Evolutionary conservation across 2,113 vertebrate species (phyloP).

Genomic region (Porphyrio hochstetteri): DNA sequence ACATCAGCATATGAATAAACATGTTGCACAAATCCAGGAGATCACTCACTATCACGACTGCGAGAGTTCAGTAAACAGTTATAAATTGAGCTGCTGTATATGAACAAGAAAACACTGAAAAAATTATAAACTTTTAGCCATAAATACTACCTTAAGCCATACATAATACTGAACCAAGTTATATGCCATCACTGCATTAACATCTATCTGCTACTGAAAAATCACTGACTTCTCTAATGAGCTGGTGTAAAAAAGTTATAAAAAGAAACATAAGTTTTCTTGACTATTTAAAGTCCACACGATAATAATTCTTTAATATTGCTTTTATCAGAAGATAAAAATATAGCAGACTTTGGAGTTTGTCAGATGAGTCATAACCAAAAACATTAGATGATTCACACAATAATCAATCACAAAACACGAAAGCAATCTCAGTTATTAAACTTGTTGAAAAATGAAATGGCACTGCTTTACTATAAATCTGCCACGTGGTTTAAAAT

Average conservation of each 20-base stretch:
- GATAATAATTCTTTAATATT: slow-evolving; percentile 24
- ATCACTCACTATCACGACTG: neutral
- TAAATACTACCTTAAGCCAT: neutral
- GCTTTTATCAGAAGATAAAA: slow-evolving; percentile 36
- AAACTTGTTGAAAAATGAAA: slow-evolving; percentile 47
- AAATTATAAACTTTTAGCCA: neutral
- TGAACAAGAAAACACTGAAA: neutral
- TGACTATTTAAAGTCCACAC: neutral
- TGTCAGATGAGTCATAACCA: slow-evolving; percentile 64
- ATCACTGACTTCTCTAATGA: neutral
- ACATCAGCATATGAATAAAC: neutral
- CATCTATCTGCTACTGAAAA: neutral
- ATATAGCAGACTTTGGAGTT: slow-evolving; percentile 23
- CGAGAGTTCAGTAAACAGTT: neutral
- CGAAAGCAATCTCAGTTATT: slow-evolving; percentile 26
- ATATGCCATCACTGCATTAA: neutral
- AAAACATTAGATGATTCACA: slow-evolving; percentile 56
- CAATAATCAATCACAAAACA: slow-evolving; percentile 65
- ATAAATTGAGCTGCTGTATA: neutral
- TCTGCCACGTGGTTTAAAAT: neutral
- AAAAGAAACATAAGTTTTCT: slow-evolving; percentile 19
- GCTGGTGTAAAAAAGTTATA: neutral
- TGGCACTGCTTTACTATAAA: neutral
- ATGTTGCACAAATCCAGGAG: neutral
- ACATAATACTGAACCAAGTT: neutral